phyloP scores from a whole-genome alignment of 2,113 vertebrate genomes.

The Mus musculus region GRCm39 chr7:75075501-75076000 shows the following conservation, averaged over 20 bases:
- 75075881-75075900: neutral
- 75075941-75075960: neutral
- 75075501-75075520: neutral
- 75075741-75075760: neutral
- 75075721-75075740: neutral
- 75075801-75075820: neutral
- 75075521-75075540: neutral
- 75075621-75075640: neutral
- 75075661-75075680: neutral
- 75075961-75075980: no score
- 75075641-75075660: neutral
- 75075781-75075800: neutral
- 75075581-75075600: neutral
- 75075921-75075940: no score
- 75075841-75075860: conserved; percentile 19
- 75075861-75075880: neutral
- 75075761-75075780: conserved; percentile 1
- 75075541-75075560: neutral
- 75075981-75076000: no score
- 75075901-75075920: neutral
- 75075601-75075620: neutral
- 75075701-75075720: neutral
- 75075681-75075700: neutral
- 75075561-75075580: neutral
- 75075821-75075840: neutral